A percentile compares a stretch with the other conserved stretches of the same genome.
Conservation (phyloP, 2,797 vertebrate genomes). For the Rhinichthys osculus region DNA sequence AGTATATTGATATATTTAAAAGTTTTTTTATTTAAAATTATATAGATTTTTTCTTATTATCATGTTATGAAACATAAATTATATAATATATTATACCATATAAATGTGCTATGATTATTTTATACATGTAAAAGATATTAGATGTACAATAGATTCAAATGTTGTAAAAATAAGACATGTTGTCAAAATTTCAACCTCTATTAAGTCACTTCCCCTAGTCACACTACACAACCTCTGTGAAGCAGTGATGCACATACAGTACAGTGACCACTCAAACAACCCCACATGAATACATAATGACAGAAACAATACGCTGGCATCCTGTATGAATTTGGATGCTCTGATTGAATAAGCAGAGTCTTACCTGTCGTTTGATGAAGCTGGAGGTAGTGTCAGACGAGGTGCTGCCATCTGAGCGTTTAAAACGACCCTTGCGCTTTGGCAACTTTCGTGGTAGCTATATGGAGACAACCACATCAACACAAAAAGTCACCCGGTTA, state of each 20-base stretch:
- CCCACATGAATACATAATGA: not conserved
- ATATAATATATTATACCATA: not conserved
- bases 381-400: conserved; percentile 85
- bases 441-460: conserved; percentile 83
- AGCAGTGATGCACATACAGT: not conserved
- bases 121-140: not conserved
- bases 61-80: not conserved
- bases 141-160: not conserved
- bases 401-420: conserved; percentile 85
- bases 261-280: not conserved
- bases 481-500: not conserved
- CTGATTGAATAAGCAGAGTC: not conserved
- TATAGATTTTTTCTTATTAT: too few relatives aligned
- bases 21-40: too few relatives aligned
- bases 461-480: not conserved
- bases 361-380: conserved; percentile 84
- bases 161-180: not conserved
- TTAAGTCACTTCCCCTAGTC: not conserved
- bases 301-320: not conserved
- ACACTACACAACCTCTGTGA: not conserved
- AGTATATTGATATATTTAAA: too few relatives aligned
- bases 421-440: conserved; percentile 83
- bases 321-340: not conserved
- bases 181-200: not conserved
- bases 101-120: not conserved